Evolutionary conservation across 2,888 invertebrate genomes (phyloP), one percentile per base, ranked within the genome.

Genomic region (Caenorhabditis sinica): DNA sequence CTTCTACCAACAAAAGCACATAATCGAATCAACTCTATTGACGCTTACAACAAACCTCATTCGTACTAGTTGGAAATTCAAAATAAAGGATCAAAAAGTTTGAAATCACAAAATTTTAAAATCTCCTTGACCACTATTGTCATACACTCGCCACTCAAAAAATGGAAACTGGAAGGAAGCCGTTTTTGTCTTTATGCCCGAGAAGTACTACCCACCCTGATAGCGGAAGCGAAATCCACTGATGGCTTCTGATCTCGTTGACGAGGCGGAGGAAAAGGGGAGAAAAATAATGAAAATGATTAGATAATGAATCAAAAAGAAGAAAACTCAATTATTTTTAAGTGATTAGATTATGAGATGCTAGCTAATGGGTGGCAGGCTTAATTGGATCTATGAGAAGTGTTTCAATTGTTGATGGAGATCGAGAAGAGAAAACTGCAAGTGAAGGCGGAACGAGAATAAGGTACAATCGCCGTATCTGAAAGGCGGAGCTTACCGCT

Each of bases 11-110:
- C 51, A 65, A 58, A 63, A 30, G 33, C 43, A 30, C 25, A 49
- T 80, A 80, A 80, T 80, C 72, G 53, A 80, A 80, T 80, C 72
- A 80, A 72, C 58, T 61, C 40, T 56, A 33, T 28, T 11, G 69
- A 60, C 30, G 49, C 25, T n/a, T 49, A 45, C 58, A 65, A 63
- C 65, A 53, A 72, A 66, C 53, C 36, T 58, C 13, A 66, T 33
- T 71, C 53, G 65, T 72, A 66, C 65, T 79, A 79, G 66, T 40
- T 40, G 33, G 56, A 30, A 45, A 28, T 13, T 13, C 20, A 15
- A 49, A 36, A 40, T 40, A 33, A 43, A 49, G 28, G 30, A 49
- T 45, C 3, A 45, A 43, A 49, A 36, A 20, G 36, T 51, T 15
- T 23, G 23, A 33, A 69, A n/a, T 1, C 56, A 45, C 40, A 63